Percentiles rank a stretch among this genome's conserved stretches.
phyloP scores from a whole-genome alignment of 2,888 invertebrate species.

The Diaprepes abbreviatus region DNA sequence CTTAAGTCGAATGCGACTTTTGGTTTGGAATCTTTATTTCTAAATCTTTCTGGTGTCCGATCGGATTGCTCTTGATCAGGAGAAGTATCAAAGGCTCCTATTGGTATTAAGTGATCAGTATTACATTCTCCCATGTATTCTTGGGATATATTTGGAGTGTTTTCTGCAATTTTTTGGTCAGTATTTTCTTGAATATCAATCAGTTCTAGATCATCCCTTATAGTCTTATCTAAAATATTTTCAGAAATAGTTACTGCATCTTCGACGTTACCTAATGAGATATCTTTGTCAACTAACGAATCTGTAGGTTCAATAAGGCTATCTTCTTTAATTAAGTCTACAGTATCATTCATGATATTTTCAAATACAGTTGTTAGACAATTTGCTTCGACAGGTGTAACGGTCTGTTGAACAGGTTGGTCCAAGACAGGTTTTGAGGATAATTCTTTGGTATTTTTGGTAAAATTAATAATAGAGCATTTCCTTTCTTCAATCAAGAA shows the following conservation, averaged over 20 bases:
- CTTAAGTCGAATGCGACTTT: constrained; percentile 60
- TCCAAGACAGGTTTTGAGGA: too few relatives aligned
- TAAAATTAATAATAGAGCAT: background rate
- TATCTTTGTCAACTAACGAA: background rate
- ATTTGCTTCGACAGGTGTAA: background rate
- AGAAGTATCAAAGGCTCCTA: background rate
- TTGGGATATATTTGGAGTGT: background rate
- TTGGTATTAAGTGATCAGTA: background rate
- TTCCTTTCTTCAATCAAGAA: constrained; percentile 16
- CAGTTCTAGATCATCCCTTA: background rate
- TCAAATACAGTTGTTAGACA: background rate
- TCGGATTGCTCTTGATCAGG: background rate
- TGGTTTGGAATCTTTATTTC: background rate
- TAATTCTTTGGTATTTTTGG: background rate
- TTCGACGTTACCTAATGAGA: background rate
- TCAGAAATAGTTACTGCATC: background rate
- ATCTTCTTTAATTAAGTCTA: background rate
- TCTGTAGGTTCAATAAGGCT: background rate
- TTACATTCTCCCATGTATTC: background rate
- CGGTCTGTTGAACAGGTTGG: background rate
- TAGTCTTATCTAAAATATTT: background rate
- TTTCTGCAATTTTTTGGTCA: background rate
- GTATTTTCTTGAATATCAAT: background rate
- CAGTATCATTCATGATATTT: background rate
- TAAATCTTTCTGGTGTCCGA: constrained; percentile 5